A percentile compares a stretch with the other conserved stretches of the same genome.
phyloP scores from a whole-genome alignment of 92 coral and sea anemone species.

The Actinostola sp. region DNA sequence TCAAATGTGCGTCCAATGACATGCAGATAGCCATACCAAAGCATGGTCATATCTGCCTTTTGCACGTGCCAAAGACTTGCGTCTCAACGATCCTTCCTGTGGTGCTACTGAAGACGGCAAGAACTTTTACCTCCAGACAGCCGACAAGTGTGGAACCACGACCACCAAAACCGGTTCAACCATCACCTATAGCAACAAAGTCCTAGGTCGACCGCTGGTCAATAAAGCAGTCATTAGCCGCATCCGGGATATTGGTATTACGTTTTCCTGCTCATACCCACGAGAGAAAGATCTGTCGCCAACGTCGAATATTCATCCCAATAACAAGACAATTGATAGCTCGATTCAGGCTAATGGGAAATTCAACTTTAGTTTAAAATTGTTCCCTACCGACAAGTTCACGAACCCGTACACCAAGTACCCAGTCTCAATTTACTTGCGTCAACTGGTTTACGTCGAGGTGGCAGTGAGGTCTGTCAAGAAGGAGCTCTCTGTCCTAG shows the following conservation, averaged over 20 bases:
- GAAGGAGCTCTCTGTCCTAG: conserved; percentile 1
- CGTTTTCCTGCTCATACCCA: not conserved
- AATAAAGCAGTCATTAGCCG: conserved; percentile 14
- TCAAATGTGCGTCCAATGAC: not conserved
- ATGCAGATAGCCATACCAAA: conserved; percentile 16
- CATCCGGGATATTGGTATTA: not conserved
- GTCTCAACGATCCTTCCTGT: conserved; percentile 6
- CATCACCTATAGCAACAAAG: conserved; percentile 11
- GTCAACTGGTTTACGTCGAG: conserved; percentile 8
- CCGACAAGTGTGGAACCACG: conserved; percentile 13
- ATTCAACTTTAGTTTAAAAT: not conserved
- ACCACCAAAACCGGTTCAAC: not conserved
- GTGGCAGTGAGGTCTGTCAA: not conserved
- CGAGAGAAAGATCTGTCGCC: not conserved
- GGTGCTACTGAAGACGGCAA: conserved; percentile 4
- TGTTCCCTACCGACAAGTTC: conserved; percentile 6
- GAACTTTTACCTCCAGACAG: too few species aligned
- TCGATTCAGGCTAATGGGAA: not conserved
- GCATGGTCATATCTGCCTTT: not conserved
- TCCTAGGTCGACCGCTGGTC: conserved; percentile 10
- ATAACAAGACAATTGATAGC: not conserved
- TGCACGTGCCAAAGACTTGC: not conserved
- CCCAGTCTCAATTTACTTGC: not conserved
- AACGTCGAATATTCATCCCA: not conserved
- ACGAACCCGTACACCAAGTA: conserved; percentile 1